These are phyloP conservation scores for Trachelus stipa DNA, from an alignment of 2,888 invertebrate genomes.

Conservation along the genomic window DNA sequence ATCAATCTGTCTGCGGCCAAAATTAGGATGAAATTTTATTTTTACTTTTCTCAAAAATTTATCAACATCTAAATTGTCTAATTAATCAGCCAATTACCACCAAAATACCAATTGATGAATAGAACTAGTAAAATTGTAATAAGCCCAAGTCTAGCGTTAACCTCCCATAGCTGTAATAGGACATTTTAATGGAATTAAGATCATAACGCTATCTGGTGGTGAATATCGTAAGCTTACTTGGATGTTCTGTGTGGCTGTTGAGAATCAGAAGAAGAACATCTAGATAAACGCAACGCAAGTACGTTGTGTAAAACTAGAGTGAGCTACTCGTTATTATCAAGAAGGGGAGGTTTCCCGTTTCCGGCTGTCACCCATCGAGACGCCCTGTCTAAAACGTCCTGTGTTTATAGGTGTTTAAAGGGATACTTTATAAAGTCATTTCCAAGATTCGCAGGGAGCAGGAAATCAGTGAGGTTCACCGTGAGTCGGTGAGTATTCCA, in stretches of 20 bases:
- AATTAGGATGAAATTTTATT: no score
- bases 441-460: neutral
- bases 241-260: neutral
- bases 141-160: no score
- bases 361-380: constrained; percentile 57
- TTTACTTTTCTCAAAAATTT: no score
- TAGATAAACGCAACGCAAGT: neutral
- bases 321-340: constrained; percentile 1
- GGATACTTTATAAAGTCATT: constrained; percentile 22
- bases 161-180: neutral
- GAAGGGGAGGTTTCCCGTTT: constrained; percentile 57
- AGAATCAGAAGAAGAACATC: neutral
- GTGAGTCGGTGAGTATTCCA: neutral
- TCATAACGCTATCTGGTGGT: neutral
- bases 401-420: constrained; percentile 30
- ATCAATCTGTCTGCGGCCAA: no score
- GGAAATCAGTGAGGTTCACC: neutral
- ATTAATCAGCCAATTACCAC: no score
- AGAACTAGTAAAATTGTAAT: no score
- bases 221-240: neutral
- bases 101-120: no score
- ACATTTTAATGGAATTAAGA: neutral
- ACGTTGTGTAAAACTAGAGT: neutral
- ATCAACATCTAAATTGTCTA: no score
- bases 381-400: constrained; percentile 31